A percentile compares a stretch with the other conserved stretches of the same genome.
Evolutionary conservation across 2,797 vertebrate genomes (phyloP).

Genomic region (Anguilla anguilla): DNA sequence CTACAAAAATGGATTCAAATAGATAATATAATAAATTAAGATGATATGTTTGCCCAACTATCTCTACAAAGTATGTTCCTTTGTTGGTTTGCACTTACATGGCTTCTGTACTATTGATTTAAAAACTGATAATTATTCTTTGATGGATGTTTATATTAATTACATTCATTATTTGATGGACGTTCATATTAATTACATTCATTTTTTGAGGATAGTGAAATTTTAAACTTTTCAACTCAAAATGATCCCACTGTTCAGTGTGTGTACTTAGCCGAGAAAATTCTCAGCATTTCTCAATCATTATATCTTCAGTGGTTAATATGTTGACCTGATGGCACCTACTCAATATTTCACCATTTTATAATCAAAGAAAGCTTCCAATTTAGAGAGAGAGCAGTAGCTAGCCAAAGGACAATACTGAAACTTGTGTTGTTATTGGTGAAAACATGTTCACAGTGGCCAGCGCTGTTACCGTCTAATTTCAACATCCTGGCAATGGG

Average conservation of each 20-base stretch:
- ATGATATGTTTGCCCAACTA: background rate
- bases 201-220: background rate
- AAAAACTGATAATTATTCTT: background rate
- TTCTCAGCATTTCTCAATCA: background rate
- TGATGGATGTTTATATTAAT: background rate
- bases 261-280: background rate
- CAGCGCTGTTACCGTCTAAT: background rate
- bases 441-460: background rate
- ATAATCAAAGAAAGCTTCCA: background rate
- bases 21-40: background rate
- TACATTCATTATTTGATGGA: background rate
- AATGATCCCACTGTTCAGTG: background rate
- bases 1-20: background rate
- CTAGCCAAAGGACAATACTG: background rate
- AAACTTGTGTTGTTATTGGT: background rate
- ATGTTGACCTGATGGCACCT: background rate
- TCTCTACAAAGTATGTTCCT: background rate
- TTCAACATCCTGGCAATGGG: background rate
- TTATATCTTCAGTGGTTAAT: background rate
- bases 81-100: background rate
- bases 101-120: background rate
- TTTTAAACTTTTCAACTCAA: background rate
- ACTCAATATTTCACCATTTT: background rate
- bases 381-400: slow-evolving; percentile 1
- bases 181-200: background rate